These are phyloP conservation scores for Drosophila ezoana DNA, from an alignment of 2,888 invertebrate species.

Conservation along the genomic window DNA sequence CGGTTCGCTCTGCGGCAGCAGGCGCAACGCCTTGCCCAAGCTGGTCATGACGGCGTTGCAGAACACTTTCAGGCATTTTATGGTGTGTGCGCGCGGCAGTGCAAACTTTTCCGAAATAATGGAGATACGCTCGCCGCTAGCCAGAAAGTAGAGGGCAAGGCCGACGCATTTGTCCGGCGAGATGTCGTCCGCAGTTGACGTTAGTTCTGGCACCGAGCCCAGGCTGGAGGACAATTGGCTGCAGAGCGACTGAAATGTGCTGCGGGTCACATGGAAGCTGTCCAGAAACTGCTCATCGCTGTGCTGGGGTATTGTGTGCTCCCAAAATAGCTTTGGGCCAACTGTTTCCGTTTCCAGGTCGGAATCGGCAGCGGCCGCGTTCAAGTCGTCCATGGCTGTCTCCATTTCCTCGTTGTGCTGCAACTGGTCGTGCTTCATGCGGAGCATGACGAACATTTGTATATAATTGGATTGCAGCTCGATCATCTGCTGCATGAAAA, in stretches of 20 bases:
- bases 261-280: slow-evolving; percentile 77
- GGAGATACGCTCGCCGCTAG: slow-evolving; percentile 79
- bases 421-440: slow-evolving; percentile 47
- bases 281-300: slow-evolving; percentile 76
- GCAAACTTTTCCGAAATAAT: slow-evolving; percentile 77
- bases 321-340: slow-evolving; percentile 47
- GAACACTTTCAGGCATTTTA: slow-evolving; percentile 80
- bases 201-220: slow-evolving; percentile 35
- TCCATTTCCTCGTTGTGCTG: slow-evolving; percentile 1
- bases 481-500: slow-evolving; percentile 79
- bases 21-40: slow-evolving; percentile 65
- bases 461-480: slow-evolving; percentile 78
- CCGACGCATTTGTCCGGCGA: slow-evolving; percentile 80
- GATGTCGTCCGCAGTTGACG: slow-evolving; percentile 30
- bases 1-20: slow-evolving; percentile 70
- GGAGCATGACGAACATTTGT: slow-evolving; percentile 64
- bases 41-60: slow-evolving; percentile 76
- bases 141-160: slow-evolving; percentile 78
- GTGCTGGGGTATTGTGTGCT: slow-evolving; percentile 49
- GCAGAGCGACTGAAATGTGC: slow-evolving; percentile 78
- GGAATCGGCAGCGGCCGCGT: not conserved
- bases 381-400: not conserved
- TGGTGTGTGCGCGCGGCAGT: slow-evolving; percentile 73
- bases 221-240: slow-evolving; percentile 59
- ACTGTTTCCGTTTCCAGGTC: not conserved